A percentile compares a stretch with the other conserved stretches of the same genome.
Evolutionary conservation across 2,113 vertebrate genomes (phyloP).

Genomic region (Mirza zaza): DNA sequence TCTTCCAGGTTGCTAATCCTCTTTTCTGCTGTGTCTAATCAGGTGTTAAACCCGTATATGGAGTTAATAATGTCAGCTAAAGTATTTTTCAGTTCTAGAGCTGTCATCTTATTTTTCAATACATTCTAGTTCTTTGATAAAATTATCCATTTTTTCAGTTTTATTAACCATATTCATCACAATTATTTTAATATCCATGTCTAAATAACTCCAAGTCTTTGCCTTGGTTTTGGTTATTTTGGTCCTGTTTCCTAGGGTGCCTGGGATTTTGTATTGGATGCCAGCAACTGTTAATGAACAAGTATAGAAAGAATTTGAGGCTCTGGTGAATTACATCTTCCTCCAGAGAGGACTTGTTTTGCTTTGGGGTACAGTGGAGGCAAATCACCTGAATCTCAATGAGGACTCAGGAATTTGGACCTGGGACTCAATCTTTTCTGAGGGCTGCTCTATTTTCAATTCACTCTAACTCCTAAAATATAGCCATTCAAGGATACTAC

Average conservation of each 20-base stretch:
- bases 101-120: background rate
- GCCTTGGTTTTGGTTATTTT: background rate
- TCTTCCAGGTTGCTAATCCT: background rate
- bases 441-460: background rate
- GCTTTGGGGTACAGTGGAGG: background rate
- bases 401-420: background rate
- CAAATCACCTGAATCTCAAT: background rate
- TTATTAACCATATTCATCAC: background rate
- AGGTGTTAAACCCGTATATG: background rate
- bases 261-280: background rate
- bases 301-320: background rate
- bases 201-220: background rate
- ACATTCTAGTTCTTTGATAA: background rate
- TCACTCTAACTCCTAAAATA: background rate
- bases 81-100: background rate
- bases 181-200: background rate
- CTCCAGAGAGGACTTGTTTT: background rate
- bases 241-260: background rate
- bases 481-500: background rate
- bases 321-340: background rate
- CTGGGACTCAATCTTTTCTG: background rate
- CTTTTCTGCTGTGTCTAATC: background rate
- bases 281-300: background rate
- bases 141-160: background rate
- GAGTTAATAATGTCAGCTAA: constrained; percentile 10